Evolutionary conservation across 2,113 vertebrate species (phyloP), one percentile per base, ranked within the genome.

Genomic region (Patagioenas fasciata): DNA sequence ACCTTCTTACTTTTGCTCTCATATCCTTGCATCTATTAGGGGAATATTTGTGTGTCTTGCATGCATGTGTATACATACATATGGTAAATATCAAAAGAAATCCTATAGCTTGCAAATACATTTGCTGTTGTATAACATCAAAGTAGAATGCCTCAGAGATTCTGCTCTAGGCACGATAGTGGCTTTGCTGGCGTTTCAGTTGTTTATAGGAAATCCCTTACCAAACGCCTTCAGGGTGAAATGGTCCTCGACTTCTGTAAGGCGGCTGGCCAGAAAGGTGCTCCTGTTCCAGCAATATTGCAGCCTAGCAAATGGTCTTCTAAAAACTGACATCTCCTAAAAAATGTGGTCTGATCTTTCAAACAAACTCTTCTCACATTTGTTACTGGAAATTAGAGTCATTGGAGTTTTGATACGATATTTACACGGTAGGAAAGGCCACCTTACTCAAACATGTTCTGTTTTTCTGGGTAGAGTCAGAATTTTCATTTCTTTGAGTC

Each of bases 1-100:
- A 15, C 31, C 11, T 53, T 66, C 25, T 54, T 72, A 31, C 31
- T 57, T 79, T 69, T 82, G 11, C 31, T 74, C 40, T 85, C 44
- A 61, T 74, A 47, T 66, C 32, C 29, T 67, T 66, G 7, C 11
- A n/a, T 47, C 10, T 50, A 2, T 78, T 40, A 62, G 15, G 15
- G 66, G 24, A 56, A 29, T 11, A 6, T 10, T 23, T 54, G 7
- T 23, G 13, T 34, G 17, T 62, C 17, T 67, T 84, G 42, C 38
- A 36, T 24, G 17, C 21, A 38, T 0, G 1, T 34, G 15, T 15
- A 23, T 42, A 8, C 2, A 9, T 13, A 20, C 13, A 5, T 8
- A 6, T 32, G n/a, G 44, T 34, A 65, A 82, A 78, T 34, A 65
- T 69, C 34, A 36, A 51, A 78, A 69, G 44, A 65, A 70, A 57